Percentiles rank a stretch among this genome's conserved stretches.
These are phyloP conservation scores for Drosophila tanythrix DNA, from an alignment of 2,888 invertebrate genomes.

Conservation along the genomic window DNA sequence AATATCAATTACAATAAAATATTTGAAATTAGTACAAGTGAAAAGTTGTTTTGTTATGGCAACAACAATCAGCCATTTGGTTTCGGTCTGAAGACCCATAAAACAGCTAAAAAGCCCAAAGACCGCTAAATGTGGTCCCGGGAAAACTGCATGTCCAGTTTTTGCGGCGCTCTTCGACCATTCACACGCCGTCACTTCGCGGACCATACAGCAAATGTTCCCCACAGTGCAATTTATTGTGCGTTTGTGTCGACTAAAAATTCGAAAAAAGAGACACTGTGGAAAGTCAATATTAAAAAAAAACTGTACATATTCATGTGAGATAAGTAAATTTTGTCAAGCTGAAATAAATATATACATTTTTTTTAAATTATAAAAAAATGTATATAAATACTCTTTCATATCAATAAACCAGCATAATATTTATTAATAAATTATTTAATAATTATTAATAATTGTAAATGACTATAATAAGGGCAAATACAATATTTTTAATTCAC, in stretches of 20 bases:
- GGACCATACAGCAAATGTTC: constrained; percentile 37
- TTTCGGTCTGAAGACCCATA: constrained; percentile 29
- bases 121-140: constrained; percentile 45
- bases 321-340: neutral
- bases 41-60: neutral
- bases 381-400: too few relatives aligned
- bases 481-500: neutral
- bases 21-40: neutral
- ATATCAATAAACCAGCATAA: neutral
- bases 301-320: neutral
- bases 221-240: constrained; percentile 74
- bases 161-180: constrained; percentile 56
- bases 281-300: neutral
- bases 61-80: constrained; percentile 27
- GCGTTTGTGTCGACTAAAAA: constrained; percentile 56
- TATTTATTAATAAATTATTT: neutral
- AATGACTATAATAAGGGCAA: neutral
- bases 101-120: constrained; percentile 52
- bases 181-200: constrained; percentile 72
- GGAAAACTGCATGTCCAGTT: constrained; percentile 42
- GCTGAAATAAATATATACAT: neutral
- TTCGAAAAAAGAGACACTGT: constrained; percentile 22
- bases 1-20: too few relatives aligned
- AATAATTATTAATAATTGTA: neutral
- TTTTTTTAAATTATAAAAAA: neutral